Conservation (phyloP, 2,888 invertebrate species). For the Tetrapedia diversipes region DNA sequence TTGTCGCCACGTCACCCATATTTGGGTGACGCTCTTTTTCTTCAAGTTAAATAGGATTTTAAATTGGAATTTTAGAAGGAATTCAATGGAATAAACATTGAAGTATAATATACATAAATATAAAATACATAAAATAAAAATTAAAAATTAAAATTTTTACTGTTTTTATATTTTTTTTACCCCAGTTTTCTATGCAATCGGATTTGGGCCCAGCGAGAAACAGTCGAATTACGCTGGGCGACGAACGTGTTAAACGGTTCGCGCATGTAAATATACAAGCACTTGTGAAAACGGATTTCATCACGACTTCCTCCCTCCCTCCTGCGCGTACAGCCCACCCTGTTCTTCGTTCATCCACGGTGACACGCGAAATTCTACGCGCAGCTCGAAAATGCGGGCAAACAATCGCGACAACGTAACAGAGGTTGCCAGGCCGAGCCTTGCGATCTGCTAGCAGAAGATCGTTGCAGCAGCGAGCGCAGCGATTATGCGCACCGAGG, state of each 20-base stretch:
- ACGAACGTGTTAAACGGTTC: neutral
- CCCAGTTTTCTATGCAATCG: too few relatives aligned
- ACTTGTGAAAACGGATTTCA: slow-evolving; percentile 11
- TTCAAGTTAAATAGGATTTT: too few relatives aligned
- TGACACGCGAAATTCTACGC: slow-evolving; percentile 18
- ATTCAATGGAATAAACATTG: too few relatives aligned
- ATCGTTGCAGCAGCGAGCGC: slow-evolving; percentile 37
- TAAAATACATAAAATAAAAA: too few relatives aligned
- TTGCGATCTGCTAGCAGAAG: slow-evolving; percentile 39
- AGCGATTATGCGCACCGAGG: slow-evolving; percentile 64
- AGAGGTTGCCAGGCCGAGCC: neutral
- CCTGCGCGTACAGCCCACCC: neutral
- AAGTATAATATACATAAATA: too few relatives aligned
- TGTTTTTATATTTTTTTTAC: too few relatives aligned
- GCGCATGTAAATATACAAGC: neutral
- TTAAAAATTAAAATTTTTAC: too few relatives aligned
- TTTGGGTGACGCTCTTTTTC: too few relatives aligned
- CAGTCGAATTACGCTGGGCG: too few relatives aligned
- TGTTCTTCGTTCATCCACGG: neutral
- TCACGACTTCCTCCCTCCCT: neutral
- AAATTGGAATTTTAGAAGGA: too few relatives aligned
- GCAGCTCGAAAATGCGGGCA: slow-evolving; percentile 19
- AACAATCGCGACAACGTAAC: slow-evolving; percentile 48
- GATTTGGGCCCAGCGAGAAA: too few relatives aligned
- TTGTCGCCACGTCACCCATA: too few relatives aligned